Percentiles rank a stretch among this genome's conserved stretches.
phyloP scores from a whole-genome alignment of 2,113 vertebrate species.

The Ceyx melanurus region DNA sequence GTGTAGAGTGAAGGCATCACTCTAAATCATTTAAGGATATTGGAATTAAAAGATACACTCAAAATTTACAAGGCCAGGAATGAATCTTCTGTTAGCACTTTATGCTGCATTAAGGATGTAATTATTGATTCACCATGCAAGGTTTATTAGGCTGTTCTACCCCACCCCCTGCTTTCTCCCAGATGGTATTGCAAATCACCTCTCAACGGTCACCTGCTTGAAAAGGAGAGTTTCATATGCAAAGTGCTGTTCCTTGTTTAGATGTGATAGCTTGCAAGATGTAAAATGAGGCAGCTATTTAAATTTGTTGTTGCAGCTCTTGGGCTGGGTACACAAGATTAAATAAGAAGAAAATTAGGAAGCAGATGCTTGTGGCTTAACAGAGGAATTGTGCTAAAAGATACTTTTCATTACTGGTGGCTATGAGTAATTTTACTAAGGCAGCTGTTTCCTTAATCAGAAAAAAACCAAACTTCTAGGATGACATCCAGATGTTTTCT shows the following conservation, averaged over 20 bases:
- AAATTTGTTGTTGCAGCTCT: slow-evolving; percentile 53
- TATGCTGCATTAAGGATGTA: slow-evolving; percentile 52
- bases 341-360: slow-evolving; percentile 68
- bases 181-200: slow-evolving; percentile 56
- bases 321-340: slow-evolving; percentile 49
- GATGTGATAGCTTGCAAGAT: slow-evolving; percentile 42
- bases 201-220: slow-evolving; percentile 51
- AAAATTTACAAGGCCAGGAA: slow-evolving; percentile 56
- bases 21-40: slow-evolving; percentile 52
- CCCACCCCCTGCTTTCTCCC: neutral
- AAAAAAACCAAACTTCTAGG: neutral
- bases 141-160: slow-evolving; percentile 51
- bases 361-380: slow-evolving; percentile 72
- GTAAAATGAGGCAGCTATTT: slow-evolving; percentile 51
- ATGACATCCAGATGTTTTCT: slow-evolving; percentile 53
- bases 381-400: slow-evolving; percentile 64
- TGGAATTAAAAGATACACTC: slow-evolving; percentile 52
- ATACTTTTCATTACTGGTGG: slow-evolving; percentile 55
- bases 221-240: slow-evolving; percentile 63
- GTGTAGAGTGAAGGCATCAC: slow-evolving; percentile 42
- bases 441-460: slow-evolving; percentile 65
- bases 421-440: slow-evolving; percentile 59
- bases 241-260: slow-evolving; percentile 61
- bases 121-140: slow-evolving; percentile 61
- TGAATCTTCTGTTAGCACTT: slow-evolving; percentile 56